Base-by-base conservation (phyloP, 1,140 invertebrate species). In the Campoletis sonorensis region DNA sequence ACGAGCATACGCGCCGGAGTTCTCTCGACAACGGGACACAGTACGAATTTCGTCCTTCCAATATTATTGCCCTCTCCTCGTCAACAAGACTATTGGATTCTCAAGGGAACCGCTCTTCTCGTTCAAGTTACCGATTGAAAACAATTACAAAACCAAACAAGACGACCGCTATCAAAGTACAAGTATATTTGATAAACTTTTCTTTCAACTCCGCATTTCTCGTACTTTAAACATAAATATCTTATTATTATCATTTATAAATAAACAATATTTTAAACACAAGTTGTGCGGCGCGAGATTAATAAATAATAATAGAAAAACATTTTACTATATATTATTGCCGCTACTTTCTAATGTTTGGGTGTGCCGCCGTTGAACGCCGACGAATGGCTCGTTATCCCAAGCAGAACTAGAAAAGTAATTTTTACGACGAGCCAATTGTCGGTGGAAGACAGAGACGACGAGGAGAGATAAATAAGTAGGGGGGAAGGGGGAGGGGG, bases 31-130 rank as follows among this genome's bases (percentile, higher is more conserved):
- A 98, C 96, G 5, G 97, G 97, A 2, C 96, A 97, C 87, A 97
- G 96, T 76, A 97, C 97, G 1, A 98, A 98, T 92, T 98, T 97
- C 89, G 96, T 98, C 8, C 93, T 97, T 8, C 92, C 96, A n/a
- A 94, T 97, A 0, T 90, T 97, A 40, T 87, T 98, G 68, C 94
- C 95, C 8, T 94, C 95, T 1, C 84, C 90, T 18, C 90, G 93
- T 80, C 86, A 91, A 13, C 92, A 94, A 81, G 94, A 95, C 81
- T 97, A 96, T 87, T 98, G 97, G 97, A 97, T 98, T 82, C 93
- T 96, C 40, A 96, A 96, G 86, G 97, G 96, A 79, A 96, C 96
- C 1, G 97, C 97, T 8, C 91, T 98, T 10, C 92, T 98, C 4
- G 96, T 96, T 68, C 96, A 96, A 89, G 93, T 97, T 1, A 94